Base-by-base conservation (phyloP, 2,888 invertebrate species). In the Dicyrtomina minuta region DNA sequence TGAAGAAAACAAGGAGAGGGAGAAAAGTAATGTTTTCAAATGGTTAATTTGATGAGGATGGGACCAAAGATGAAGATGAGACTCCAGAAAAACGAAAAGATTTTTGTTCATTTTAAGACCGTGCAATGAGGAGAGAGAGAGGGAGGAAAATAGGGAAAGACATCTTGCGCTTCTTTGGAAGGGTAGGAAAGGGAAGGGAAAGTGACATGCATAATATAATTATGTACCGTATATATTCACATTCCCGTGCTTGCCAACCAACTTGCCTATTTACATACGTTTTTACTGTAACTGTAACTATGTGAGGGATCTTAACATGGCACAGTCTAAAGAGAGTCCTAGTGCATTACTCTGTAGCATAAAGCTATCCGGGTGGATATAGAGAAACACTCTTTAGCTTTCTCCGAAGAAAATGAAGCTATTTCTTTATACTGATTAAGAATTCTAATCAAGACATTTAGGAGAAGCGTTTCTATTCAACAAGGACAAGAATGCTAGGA, bases 381-480 rank as follows among this genome's bases (percentile, higher is more conserved):
- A n/a, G n/a, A n/a, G n/a, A n/a, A n/a, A n/a, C n/a, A n/a, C n/a
- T n/a, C n/a, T n/a, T n/a, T n/a, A n/a, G n/a, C n/a, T n/a, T n/a
- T n/a, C n/a, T n/a, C n/a, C n/a, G 27, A 49, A 65, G 70, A 71
- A 71, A 73, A 70, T 71, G 73, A 70, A 71, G 65, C 62, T 39
- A 72, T 70, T 71, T 73, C 69, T 62, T 70, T 71, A 70, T 67
- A 68, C 72, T 74, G 74, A 74, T 74, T 74, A 74, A 72, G 74
- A 74, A 74, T 74, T 74, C 71, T 74, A 74, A 74, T 74, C 74
- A 74, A 74, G 74, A 72, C 74, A 74, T 71, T 73, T 66, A 66
- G 53, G 58, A 61, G 51, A 61, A 53, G 56, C 24, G 61, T 41
- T 62, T 62, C 69, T 69, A 66, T 69, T 66, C 69, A 69, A 56